Base-by-base conservation (phyloP, 2,888 invertebrate species). In the Frankliniella intonsa region DNA sequence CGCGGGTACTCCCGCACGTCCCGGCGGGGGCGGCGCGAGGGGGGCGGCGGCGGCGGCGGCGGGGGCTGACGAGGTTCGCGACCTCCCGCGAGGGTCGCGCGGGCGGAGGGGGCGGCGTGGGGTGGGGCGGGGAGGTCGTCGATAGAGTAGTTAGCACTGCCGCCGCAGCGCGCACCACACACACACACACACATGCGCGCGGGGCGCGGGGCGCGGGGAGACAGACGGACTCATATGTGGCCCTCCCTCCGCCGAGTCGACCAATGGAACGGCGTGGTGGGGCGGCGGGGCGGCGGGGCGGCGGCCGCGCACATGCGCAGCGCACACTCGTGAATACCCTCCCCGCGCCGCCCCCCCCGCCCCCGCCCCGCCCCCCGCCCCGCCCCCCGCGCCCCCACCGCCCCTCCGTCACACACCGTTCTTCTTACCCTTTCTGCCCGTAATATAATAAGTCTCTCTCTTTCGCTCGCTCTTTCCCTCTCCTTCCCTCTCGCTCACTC, bases 171-270 rank as follows among this genome's bases (percentile, higher is more conserved):
- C 69, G 12, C 38, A 38, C 38, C 38, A 38, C 69, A 9, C 69
- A 76, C 69, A 76, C 69, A 76, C 69, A 76, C 69, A 25, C 25
- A 7, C 69, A 9, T 3, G 69, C 25, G 69, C 69, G 25, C 38
- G 38, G 38, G 3, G 38, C 38, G 38, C 38, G 38, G 38, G 38
- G 38, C 38, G 38, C 62, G 17, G 62, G 25, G 25, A 76, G 69
- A 76, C 69, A 25, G 69, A 25, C 69, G 69, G 69, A 62, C 69
- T 76, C 69, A 76, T 76, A 76, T 76, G 69, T 76, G 69, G 69
- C 69, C 69, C 69, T 76, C 69, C 69, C 69, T 76, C 69, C 69
- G 69, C 25, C 69, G 69, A 12, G 22, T 25, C 69, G 69, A 76
- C 69, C 69, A 76, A 76, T 76, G 69, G 69, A 76, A 76, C 69